Conservation (phyloP, 2,113 vertebrate species). For the Pomatorhinus ruficollis region DNA sequence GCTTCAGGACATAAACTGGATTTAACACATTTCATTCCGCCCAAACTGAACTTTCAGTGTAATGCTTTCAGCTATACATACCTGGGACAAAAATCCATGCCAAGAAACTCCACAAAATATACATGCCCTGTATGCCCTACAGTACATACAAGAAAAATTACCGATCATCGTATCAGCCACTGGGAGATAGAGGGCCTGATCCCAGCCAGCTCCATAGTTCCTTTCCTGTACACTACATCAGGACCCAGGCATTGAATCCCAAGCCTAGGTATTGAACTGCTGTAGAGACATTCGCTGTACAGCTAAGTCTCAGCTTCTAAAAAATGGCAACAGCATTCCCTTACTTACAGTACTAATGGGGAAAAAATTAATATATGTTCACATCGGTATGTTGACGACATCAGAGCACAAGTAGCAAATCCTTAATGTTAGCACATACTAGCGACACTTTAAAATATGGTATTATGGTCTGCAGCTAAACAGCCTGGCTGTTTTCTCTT, state of each 20-base stretch:
- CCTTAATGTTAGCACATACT: not conserved
- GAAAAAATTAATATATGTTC: not conserved
- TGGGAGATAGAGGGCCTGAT: not conserved
- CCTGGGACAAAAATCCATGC: not conserved
- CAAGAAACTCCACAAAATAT: not conserved
- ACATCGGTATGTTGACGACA: not conserved
- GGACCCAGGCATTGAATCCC: not conserved
- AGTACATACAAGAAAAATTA: not conserved
- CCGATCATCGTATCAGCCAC: accelerated
- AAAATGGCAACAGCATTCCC: not conserved
- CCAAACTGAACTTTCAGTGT: not conserved
- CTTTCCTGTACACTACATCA: not conserved
- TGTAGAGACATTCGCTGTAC: not conserved
- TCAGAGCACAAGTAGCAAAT: not conserved
- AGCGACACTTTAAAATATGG: not conserved
- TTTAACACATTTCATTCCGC: not conserved
- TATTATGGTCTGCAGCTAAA: not conserved
- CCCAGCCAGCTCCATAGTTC: not conserved
- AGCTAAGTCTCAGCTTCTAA: not conserved
- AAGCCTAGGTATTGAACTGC: not conserved
- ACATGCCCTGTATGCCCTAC: not conserved
- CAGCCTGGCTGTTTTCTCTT: not conserved
- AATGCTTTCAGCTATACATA: not conserved
- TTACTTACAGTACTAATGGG: not conserved
- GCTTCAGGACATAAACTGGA: not conserved